phyloP scores from a whole-genome alignment of 2,888 invertebrate species.

The Frankliniella intonsa region DNA sequence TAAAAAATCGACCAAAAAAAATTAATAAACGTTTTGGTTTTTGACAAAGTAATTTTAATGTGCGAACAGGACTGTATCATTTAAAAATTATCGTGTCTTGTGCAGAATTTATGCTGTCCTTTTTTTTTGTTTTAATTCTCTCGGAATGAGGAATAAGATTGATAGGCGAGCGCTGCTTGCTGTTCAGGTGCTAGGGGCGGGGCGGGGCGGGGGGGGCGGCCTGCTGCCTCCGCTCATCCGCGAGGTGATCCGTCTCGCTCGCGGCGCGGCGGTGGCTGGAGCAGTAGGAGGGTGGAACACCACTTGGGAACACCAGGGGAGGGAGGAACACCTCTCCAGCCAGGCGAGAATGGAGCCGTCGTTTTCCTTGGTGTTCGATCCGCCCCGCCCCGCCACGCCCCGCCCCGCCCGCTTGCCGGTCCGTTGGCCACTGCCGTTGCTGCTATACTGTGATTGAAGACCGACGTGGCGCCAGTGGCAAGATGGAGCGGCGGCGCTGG shows the following conservation, averaged over 20 bases:
- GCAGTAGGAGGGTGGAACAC: background rate
- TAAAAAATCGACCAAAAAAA: too few relatives aligned
- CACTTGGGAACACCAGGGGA: background rate
- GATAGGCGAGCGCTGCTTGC: background rate
- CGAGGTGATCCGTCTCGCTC: slow-evolving; percentile 1
- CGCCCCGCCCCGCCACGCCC: background rate
- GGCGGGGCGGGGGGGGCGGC: background rate
- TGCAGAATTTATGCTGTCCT: too few relatives aligned
- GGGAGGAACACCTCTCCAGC: background rate
- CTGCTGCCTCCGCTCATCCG: background rate
- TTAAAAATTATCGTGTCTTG: too few relatives aligned
- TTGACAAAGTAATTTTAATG: too few relatives aligned
- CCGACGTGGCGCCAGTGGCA: background rate
- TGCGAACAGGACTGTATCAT: too few relatives aligned
- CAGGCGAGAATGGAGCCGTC: background rate
- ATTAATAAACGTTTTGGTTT: too few relatives aligned
- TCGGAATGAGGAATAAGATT: too few relatives aligned
- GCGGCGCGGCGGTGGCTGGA: background rate
- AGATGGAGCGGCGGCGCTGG: background rate
- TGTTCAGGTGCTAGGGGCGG: background rate
- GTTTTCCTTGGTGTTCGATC: slow-evolving; percentile 9
- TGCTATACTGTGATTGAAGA: slow-evolving; percentile 5
- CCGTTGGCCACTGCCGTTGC: background rate
- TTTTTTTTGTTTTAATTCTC: too few relatives aligned
- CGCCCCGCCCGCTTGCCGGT: too few relatives aligned